Conservation (phyloP, 2,888 invertebrate species). For the Stegophylla sp. region DNA sequence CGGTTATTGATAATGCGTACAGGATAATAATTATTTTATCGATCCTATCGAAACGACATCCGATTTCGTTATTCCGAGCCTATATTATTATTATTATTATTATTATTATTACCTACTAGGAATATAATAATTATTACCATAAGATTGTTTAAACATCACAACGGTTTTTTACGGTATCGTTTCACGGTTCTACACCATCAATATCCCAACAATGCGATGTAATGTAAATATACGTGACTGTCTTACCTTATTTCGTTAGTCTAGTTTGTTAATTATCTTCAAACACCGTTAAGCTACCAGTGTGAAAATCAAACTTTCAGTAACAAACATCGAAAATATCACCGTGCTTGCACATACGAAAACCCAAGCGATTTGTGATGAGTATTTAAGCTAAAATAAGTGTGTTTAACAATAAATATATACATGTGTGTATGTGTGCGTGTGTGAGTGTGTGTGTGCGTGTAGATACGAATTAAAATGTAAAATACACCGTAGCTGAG, state of each 20-base stretch:
- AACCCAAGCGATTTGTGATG: conserved; percentile 54
- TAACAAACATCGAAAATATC: conserved; percentile 10
- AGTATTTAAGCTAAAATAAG: conserved; percentile 47
- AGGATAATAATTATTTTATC: no score
- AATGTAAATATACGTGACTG: neutral
- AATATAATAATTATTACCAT: no score
- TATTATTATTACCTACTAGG: no score
- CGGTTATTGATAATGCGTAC: no score
- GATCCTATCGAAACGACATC: no score
- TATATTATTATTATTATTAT: no score
- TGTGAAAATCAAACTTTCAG: conserved; percentile 32
- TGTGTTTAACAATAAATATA: conserved; percentile 19
- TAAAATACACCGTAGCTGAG: conserved; percentile 31
- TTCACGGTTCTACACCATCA: neutral
- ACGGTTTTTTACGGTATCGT: no score
- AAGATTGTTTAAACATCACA: no score
- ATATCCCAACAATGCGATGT: neutral
- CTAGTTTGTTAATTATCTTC: conserved; percentile 52
- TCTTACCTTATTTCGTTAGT: conserved; percentile 51
- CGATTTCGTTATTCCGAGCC: no score
- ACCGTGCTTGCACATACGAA: neutral
- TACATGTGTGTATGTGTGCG: conserved; percentile 1
- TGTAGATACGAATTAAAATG: conserved; percentile 11
- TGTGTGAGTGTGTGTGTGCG: conserved; percentile 12
- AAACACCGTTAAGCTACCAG: conserved; percentile 42